These are phyloP conservation scores for Eupsilia transversa DNA, from an alignment of 2,888 invertebrate genomes.

Conservation along the genomic window DNA sequence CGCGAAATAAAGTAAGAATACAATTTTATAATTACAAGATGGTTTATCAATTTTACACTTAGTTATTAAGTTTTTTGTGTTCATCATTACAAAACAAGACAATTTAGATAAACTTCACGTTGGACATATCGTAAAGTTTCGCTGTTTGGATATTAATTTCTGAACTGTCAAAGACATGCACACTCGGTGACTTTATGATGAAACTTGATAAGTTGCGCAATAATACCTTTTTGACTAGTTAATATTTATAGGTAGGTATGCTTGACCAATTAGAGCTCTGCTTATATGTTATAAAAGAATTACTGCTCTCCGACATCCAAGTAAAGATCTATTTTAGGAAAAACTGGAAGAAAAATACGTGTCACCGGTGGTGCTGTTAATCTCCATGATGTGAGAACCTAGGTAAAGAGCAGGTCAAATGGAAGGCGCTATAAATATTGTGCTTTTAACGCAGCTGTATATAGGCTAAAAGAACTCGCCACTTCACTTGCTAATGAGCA, in stretches of 20 bases:
- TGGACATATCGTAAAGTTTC: slow-evolving; percentile 19
- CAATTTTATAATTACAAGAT: slow-evolving; percentile 34
- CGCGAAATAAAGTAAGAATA: slow-evolving; percentile 42
- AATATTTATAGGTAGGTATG: neutral
- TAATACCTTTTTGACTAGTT: slow-evolving; percentile 4
- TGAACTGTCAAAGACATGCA: slow-evolving; percentile 19
- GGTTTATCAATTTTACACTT: slow-evolving; percentile 42
- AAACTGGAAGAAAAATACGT: neutral
- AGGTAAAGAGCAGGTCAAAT: slow-evolving; percentile 18
- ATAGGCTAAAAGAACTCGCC: slow-evolving; percentile 28
- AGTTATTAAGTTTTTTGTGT: slow-evolving; percentile 18
- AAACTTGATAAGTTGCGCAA: slow-evolving; percentile 4
- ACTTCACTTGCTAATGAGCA: slow-evolving; percentile 51
- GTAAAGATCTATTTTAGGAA: neutral
- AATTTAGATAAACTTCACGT: slow-evolving; percentile 16
- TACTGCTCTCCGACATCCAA: neutral
- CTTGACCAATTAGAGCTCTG: neutral
- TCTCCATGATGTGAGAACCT: slow-evolving; percentile 5
- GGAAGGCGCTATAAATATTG: slow-evolving; percentile 12
- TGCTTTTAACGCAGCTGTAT: slow-evolving; percentile 25
- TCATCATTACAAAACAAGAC: slow-evolving; percentile 16
- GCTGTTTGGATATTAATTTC: slow-evolving; percentile 44
- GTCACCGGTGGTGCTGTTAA: neutral
- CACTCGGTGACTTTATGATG: slow-evolving; percentile 27
- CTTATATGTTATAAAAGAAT: neutral